phyloP scores from a whole-genome alignment of 2,113 vertebrate species.

The Pangasianodon gigas region DNA sequence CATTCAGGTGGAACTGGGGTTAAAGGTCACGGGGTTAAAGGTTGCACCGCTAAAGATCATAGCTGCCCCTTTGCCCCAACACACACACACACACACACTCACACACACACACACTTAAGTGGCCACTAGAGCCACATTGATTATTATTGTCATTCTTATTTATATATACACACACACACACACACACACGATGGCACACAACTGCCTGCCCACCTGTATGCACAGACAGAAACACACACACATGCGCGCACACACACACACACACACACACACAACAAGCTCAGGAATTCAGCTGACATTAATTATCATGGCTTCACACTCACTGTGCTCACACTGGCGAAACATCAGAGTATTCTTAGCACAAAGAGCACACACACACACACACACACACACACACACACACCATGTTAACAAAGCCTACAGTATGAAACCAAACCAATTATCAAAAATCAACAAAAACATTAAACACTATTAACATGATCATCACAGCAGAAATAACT shows the following conservation, averaged over 20 bases:
- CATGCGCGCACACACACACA: slow-evolving; percentile 11
- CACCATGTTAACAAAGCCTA: not conserved
- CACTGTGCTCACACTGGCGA: not conserved
- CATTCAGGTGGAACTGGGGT: slow-evolving; percentile 46
- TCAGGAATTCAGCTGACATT: not conserved
- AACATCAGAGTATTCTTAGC: not conserved
- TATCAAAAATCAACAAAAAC: no score
- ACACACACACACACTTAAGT: not conserved
- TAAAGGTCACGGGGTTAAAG: slow-evolving; percentile 1
- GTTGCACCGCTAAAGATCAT: not conserved
- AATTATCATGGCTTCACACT: slow-evolving; percentile 1
- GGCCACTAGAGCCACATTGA: no score
- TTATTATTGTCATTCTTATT: no score
- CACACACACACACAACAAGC: slow-evolving; percentile 2
- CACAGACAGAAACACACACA: not conserved
- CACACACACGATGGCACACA: not conserved
- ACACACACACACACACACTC: slow-evolving; percentile 20
- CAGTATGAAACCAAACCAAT: not conserved
- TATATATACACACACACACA: not conserved
- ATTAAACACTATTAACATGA: not conserved
- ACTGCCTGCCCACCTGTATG: not conserved
- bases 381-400: slow-evolving; percentile 12
- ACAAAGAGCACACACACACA: not conserved
- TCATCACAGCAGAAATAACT: not conserved
- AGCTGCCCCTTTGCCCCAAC: not conserved